phyloP scores from a whole-genome alignment of 1,140 invertebrate genomes.

The Elymnias hypermnestra region DNA sequence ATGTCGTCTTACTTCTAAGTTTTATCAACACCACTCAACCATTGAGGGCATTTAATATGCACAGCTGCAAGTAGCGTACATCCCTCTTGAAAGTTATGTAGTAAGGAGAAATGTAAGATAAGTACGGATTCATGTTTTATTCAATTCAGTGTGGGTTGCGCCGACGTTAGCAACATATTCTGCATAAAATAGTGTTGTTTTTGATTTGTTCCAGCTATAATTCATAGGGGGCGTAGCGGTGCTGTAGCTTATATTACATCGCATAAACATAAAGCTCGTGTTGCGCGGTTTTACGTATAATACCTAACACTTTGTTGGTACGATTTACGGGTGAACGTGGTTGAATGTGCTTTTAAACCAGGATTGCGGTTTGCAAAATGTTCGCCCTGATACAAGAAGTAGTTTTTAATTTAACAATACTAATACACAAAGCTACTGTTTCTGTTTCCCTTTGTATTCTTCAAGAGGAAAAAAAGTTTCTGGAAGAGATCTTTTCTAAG shows the following conservation, averaged over 20 bases:
- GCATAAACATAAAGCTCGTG: conserved; percentile 6
- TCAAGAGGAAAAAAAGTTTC: too few species aligned
- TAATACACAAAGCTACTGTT: too few species aligned
- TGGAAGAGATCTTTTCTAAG: too few species aligned
- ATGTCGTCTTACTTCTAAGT: too few species aligned
- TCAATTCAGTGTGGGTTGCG: conserved; percentile 16
- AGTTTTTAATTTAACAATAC: too few species aligned
- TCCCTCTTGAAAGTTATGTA: conserved; percentile 12
- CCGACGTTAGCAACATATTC: conserved; percentile 15
- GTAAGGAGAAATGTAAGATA: conserved; percentile 18
- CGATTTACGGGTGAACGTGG: not conserved
- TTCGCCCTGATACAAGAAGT: too few species aligned
- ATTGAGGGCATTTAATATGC: conserved; percentile 6
- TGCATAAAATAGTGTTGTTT: conserved; percentile 21
- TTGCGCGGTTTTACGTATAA: not conserved
- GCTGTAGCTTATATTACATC: conserved; percentile 12
- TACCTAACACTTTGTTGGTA: conserved; percentile 1
- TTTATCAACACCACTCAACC: conserved; percentile 6
- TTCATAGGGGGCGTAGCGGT: conserved; percentile 10
- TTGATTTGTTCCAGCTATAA: conserved; percentile 20
- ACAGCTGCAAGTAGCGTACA: conserved; percentile 12
- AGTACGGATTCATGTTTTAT: conserved; percentile 24
- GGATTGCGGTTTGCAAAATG: too few species aligned
- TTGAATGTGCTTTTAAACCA: too few species aligned
- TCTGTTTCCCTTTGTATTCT: too few species aligned